Evolutionary conservation across 1,140 invertebrate genomes (phyloP), one percentile per base, ranked within the genome.

Genomic region (Rhizoglyphus robini): DNA sequence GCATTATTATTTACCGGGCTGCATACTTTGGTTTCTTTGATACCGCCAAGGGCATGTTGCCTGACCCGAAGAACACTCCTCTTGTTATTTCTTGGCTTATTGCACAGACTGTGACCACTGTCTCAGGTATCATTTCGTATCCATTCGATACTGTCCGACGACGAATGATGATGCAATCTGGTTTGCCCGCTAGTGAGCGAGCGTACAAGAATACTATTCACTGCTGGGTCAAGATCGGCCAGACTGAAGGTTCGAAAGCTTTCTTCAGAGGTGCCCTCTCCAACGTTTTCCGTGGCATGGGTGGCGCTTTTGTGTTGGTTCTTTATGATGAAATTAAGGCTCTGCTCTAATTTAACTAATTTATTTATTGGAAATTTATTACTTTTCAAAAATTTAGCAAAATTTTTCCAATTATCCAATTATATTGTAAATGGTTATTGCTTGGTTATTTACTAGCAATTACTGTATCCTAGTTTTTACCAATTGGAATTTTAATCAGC

Each of bases 11-110:
- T n/a, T 68, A 68, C 48, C 34, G 67, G 75, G 92, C 90, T 31
- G 83, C 87, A 69, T 96, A 94, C 82, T 96, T 96, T 77, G 92
- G 92, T 70, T 86, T 91, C 79, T 96, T 90, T 77, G 92, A 96
- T 79, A 95, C 91, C 41, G 83, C 86, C 64, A 90, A 87, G 77
- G 87, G 85, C 69, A 85, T 88, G 81, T 76, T 90, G 71, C 84
- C 88, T 67, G 85, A 92, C 73, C 71, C 86, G 63, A 88, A 89
- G 81, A 85, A 86, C 75, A 88, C 87, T 70, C 84, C 85, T 57
- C 79, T 94, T 74, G 78, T 90, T 65, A 79, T 92, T 71, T 90
- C 86, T 72, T 95, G 88, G 83, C 78, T 83, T 72, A 90, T 95
- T 77, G 90, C 90, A 73, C 76, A 88, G 80, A 78, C 78, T 72